Conservation (phyloP, 2,797 vertebrate species). For the Darevskia mixta region DNA sequence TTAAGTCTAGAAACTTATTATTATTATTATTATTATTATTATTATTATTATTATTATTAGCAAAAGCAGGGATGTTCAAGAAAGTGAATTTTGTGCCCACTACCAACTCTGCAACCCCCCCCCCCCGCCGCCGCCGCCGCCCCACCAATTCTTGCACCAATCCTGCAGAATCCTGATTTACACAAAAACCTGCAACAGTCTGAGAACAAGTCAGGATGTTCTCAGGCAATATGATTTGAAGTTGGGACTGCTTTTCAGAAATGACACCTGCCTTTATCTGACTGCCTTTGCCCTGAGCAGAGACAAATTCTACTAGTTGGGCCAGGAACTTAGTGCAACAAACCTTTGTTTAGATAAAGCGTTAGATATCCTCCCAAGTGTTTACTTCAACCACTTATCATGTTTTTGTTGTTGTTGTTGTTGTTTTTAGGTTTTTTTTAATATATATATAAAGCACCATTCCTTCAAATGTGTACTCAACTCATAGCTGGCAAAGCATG, state of each 20-base stretch:
- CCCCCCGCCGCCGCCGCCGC: too few species aligned
- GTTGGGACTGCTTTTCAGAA: neutral
- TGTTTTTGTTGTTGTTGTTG: neutral
- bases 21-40: too few species aligned
- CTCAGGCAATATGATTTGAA: conserved; percentile 10
- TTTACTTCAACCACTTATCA: neutral
- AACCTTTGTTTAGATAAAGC: neutral
- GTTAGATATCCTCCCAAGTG: neutral
- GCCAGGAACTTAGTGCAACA: neutral
- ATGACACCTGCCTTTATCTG: conserved; percentile 5
- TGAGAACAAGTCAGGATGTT: neutral
- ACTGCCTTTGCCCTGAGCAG: neutral
- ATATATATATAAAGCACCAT: neutral
- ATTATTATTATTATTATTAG: too few species aligned
- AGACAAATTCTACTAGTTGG: neutral
- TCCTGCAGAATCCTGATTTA: neutral
- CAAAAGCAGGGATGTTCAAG: neutral
- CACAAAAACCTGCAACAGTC: neutral
- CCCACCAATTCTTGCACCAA: neutral
- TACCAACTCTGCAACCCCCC: neutral
- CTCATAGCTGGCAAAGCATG: neutral
- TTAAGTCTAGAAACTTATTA: neutral
- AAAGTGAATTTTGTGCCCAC: neutral
- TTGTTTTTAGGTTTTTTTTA: too few species aligned
- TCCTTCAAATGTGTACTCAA: neutral